A percentile compares a stretch with the other conserved stretches of the same genome.
Evolutionary conservation across 2,888 invertebrate species (phyloP).

Genomic region (Trisateles emortualis): DNA sequence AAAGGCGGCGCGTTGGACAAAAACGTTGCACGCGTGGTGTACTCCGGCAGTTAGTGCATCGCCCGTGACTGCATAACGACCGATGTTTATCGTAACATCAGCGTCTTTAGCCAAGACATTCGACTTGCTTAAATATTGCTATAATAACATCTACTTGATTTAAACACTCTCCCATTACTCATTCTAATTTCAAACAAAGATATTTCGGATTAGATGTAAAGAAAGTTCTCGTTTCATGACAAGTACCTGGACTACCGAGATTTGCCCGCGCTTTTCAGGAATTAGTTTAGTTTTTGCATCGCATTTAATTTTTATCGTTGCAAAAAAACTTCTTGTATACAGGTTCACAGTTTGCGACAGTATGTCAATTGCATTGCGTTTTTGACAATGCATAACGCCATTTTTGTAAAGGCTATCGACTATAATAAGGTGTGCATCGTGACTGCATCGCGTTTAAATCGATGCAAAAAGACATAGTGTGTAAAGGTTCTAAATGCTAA

Average conservation of each 20-base stretch:
- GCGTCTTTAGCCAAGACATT: slow-evolving; percentile 46
- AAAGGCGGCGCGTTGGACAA: slow-evolving; percentile 57
- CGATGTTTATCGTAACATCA: slow-evolving; percentile 75
- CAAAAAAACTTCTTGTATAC: too few species aligned
- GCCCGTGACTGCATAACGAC: slow-evolving; percentile 81
- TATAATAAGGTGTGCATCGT: too few species aligned
- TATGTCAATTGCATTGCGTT: too few species aligned
- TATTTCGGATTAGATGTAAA: background rate
- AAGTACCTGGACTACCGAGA: too few species aligned
- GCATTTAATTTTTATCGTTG: too few species aligned
- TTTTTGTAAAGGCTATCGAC: too few species aligned
- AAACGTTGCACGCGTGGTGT: slow-evolving; percentile 80
- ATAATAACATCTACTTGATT: slow-evolving; percentile 21
- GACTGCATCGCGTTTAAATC: too few species aligned
- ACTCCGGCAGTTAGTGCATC: slow-evolving; percentile 74
- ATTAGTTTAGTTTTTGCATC: too few species aligned
- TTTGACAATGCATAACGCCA: too few species aligned
- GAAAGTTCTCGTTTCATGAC: background rate
- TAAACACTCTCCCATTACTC: slow-evolving; percentile 36
- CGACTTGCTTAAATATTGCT: slow-evolving; percentile 36
- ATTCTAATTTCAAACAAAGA: slow-evolving; percentile 2
- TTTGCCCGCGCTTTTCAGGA: too few species aligned
- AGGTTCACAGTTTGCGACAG: too few species aligned
- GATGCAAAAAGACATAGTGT: background rate
- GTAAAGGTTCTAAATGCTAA: slow-evolving; percentile 2